These are phyloP conservation scores for Hydractinia symbiolongicarpus DNA, from an alignment of 30 jellyfish, hydroid and myxozoan genomes.

Conservation along the genomic window DNA sequence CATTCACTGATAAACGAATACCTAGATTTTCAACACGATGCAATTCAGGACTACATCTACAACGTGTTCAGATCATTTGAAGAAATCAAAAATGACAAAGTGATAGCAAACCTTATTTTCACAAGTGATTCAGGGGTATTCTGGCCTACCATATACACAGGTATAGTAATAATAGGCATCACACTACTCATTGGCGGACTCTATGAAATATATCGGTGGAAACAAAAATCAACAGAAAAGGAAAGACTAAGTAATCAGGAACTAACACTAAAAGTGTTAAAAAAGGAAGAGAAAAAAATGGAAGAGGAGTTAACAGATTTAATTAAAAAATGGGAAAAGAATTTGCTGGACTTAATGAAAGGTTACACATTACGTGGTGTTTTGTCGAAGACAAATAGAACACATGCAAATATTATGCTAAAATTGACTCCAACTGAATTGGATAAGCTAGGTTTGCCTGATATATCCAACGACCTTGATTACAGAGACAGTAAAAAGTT, in stretches of 20 bases:
- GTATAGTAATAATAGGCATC: conserved; percentile 11
- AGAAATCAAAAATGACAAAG: conserved; percentile 4
- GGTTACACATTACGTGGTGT: conserved; percentile 4
- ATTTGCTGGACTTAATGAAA: conserved; percentile 8
- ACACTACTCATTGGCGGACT: conserved; percentile 1
- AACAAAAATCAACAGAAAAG: not conserved
- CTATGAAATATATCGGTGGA: conserved; percentile 9
- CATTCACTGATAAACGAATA: conserved; percentile 25
- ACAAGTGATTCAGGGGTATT: conserved; percentile 32
- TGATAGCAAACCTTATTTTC: conserved; percentile 33
- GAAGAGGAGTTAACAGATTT: conserved; percentile 6
- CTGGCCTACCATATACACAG: not conserved
- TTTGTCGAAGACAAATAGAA: not conserved
- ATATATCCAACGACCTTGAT: not conserved
- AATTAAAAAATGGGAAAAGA: conserved; percentile 21
- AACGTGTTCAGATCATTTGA: not conserved
- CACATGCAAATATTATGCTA: not conserved
- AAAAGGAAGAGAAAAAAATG: conserved; percentile 15
- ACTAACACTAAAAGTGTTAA: not conserved
- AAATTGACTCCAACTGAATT: not conserved
- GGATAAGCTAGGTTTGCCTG: not conserved
- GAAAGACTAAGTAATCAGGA: not conserved
- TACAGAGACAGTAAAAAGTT: too few species aligned
- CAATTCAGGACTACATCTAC: conserved; percentile 16
- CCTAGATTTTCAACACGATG: conserved; percentile 30